These are phyloP conservation scores for Nymphalis c-album DNA, from an alignment of 2,888 invertebrate species.

Conservation along the genomic window DNA sequence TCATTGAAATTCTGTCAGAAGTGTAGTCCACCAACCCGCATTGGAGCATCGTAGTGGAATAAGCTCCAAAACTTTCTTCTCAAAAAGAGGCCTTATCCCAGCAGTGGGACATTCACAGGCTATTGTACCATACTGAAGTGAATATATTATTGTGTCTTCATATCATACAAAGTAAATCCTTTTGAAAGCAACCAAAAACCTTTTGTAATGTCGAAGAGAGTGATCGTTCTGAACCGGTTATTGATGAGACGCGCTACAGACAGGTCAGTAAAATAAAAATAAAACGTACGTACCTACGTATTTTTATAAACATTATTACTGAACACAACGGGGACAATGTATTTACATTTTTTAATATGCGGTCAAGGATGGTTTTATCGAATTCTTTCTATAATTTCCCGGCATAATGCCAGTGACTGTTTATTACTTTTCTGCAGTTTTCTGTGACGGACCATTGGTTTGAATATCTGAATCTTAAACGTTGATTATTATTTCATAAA, in stretches of 20 bases:
- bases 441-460: too few species aligned
- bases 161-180: constrained; percentile 19
- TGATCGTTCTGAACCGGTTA: constrained; percentile 26
- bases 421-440: not conserved
- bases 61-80: too few species aligned
- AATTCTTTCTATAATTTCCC: not conserved
- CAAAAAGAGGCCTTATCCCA: too few species aligned
- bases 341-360: not conserved
- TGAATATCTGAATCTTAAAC: too few species aligned
- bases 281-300: constrained; percentile 6
- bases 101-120: too few species aligned
- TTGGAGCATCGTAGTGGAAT: too few species aligned
- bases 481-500: too few species aligned
- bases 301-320: constrained; percentile 26
- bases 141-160: too few species aligned
- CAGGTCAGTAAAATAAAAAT: constrained; percentile 25
- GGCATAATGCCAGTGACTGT: not conserved
- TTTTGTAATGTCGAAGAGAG: constrained; percentile 29
- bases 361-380: constrained; percentile 16
- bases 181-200: constrained; percentile 19
- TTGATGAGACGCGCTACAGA: constrained; percentile 22
- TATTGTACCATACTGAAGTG: too few species aligned
- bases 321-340: constrained; percentile 11
- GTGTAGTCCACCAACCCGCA: too few species aligned
- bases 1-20: too few species aligned